phyloP scores from a whole-genome alignment of 2,113 vertebrate species.

The Synchiropus splendidus region DNA sequence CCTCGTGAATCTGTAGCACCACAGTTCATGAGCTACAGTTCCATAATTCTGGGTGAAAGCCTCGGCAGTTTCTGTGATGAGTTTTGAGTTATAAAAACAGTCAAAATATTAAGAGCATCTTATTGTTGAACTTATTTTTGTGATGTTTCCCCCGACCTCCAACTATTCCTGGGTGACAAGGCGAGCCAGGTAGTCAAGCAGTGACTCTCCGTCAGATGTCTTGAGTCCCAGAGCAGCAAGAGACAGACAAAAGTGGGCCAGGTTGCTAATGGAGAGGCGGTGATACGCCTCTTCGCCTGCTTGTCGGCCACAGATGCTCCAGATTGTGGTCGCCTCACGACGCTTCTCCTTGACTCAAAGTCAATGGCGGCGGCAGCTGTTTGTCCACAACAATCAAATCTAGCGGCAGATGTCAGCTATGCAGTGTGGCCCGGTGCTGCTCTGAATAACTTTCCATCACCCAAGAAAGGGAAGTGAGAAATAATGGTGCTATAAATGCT shows the following conservation, averaged over 20 bases:
- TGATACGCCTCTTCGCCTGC: conserved; percentile 28
- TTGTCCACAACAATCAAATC: conserved; percentile 14
- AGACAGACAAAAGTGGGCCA: neutral
- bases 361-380: conserved; percentile 50
- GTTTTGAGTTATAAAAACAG: neutral
- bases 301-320: conserved; percentile 59
- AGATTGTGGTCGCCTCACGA: conserved; percentile 24
- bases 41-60: neutral
- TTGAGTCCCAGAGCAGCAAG: too few relatives aligned
- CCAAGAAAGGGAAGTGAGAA: too few relatives aligned
- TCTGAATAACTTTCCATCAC: too few relatives aligned
- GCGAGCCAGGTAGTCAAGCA: too few relatives aligned
- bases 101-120: conserved; percentile 15
- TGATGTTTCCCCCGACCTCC: conserved; percentile 8
- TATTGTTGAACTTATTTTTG: conserved; percentile 1
- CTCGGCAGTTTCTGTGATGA: too few relatives aligned
- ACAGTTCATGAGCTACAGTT: conserved; percentile 6
- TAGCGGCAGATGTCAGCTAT: neutral
- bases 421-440: too few relatives aligned
- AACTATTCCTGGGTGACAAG: conserved; percentile 17
- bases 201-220: conserved; percentile 45
- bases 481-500: too few relatives aligned
- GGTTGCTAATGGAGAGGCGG: conserved; percentile 19
- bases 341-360: conserved; percentile 58
- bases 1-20: neutral